Evolutionary conservation across 2,113 vertebrate genomes (phyloP).

Genomic region (Tragelaphus strepsiceros): DNA sequence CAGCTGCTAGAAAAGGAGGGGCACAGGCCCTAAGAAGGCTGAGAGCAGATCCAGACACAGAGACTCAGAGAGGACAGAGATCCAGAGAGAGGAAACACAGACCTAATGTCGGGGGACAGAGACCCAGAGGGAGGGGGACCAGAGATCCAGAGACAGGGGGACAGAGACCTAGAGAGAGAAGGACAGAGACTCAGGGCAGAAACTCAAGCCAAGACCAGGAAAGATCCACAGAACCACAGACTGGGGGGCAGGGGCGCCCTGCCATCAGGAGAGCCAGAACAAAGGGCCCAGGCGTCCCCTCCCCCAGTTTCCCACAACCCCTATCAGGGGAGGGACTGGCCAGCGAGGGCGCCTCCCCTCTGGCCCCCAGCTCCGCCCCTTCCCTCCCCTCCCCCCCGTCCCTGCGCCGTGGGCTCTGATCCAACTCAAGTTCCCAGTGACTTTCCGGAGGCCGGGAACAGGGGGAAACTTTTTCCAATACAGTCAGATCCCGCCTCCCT

Average conservation of each 20-base stretch:
- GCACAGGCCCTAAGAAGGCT: neutral
- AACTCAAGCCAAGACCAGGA: neutral
- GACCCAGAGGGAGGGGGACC: neutral
- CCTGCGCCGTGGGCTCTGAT: neutral
- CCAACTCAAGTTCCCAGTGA: conserved; percentile 60
- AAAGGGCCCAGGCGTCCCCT: conserved; percentile 72
- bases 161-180: neutral
- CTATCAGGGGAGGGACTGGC: conserved; percentile 39
- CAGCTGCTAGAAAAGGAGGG: conserved; percentile 36
- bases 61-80: neutral
- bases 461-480: conserved; percentile 69
- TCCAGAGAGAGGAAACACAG: neutral
- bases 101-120: neutral
- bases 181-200: neutral
- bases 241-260: neutral
- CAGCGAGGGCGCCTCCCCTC: neutral
- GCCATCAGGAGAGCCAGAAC: conserved; percentile 63
- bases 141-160: neutral
- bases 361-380: neutral
- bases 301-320: conserved; percentile 68
- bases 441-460: conserved; percentile 68
- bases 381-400: too few relatives aligned
- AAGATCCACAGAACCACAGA: conserved; percentile 1
- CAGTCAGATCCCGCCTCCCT: conserved; percentile 42
- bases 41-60: neutral